A percentile compares a stretch with the other conserved stretches of the same genome.
Evolutionary conservation across 1,140 invertebrate species (phyloP).

Genomic region (Ctenoplectra terminalis): DNA sequence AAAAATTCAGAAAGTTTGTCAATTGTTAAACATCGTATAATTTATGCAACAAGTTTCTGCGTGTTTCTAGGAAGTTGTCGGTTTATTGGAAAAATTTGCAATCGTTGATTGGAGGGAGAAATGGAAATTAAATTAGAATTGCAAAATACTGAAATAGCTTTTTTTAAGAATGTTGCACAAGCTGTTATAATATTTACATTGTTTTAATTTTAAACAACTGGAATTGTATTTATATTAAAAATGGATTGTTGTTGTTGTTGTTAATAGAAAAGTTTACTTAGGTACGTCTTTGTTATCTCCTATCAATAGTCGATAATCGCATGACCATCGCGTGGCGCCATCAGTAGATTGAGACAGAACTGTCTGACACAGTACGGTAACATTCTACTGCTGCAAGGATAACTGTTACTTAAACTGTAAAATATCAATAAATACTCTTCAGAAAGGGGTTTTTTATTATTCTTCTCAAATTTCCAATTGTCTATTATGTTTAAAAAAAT

Average conservation of each 20-base stretch:
- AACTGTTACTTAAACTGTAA: fast-evolving
- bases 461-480: too few species aligned
- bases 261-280: too few species aligned
- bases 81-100: background rate
- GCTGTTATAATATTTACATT: too few species aligned
- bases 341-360: slow-evolving; percentile 30
- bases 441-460: background rate
- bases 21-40: background rate
- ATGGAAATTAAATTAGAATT: background rate
- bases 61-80: too few species aligned
- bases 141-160: background rate
- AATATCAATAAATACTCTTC: background rate
- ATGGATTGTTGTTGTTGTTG: background rate
- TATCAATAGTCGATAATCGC: slow-evolving; percentile 21
- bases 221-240: background rate
- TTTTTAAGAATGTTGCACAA: background rate
- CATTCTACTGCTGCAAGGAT: background rate
- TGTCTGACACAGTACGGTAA: background rate
- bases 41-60: background rate
- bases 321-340: slow-evolving; percentile 43
- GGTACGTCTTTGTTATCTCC: too few species aligned
- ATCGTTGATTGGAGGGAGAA: background rate
- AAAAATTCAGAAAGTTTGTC: background rate
- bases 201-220: too few species aligned
- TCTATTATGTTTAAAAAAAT: too few species aligned